phyloP scores from a whole-genome alignment of 2,888 invertebrate species.

The Chesias legatella region DNA sequence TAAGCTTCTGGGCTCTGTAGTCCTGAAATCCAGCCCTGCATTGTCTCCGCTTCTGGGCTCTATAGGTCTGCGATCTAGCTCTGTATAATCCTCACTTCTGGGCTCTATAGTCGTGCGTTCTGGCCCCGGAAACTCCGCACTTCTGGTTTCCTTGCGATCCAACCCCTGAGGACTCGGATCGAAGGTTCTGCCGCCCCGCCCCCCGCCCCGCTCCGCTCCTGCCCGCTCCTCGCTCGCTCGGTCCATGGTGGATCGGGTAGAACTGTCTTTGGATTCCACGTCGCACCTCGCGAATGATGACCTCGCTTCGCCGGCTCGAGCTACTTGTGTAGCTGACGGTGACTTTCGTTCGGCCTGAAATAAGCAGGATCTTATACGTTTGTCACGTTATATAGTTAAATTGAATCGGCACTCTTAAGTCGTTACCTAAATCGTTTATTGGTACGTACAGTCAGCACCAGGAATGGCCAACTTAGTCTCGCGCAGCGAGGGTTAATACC shows the following conservation, averaged over 20 bases:
- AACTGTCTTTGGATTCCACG: slow-evolving; percentile 5
- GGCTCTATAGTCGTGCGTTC: background rate
- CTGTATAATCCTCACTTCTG: background rate
- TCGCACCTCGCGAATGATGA: slow-evolving; percentile 32
- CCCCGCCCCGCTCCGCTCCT: slow-evolving; percentile 32
- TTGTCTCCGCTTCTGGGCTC: background rate
- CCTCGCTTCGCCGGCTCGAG: slow-evolving; percentile 30
- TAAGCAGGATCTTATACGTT: background rate
- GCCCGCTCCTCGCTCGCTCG: slow-evolving; percentile 37
- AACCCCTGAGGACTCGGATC: no score
- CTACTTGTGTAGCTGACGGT: background rate
- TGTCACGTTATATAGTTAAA: background rate
- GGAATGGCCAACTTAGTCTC: no score
- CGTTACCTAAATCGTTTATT: no score
- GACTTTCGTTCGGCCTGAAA: slow-evolving; percentile 45
- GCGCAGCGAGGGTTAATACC: no score
- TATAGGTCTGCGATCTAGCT: background rate
- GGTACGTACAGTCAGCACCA: no score
- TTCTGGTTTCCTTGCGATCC: no score
- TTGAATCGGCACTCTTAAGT: no score
- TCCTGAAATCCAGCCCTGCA: no score
- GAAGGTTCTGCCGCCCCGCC: background rate
- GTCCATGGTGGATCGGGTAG: slow-evolving; percentile 4
- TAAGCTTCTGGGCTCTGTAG: no score
- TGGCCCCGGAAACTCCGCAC: slow-evolving; percentile 1